Conservation (phyloP, 2,797 vertebrate species). For the Lagocephalus sceleratus region DNA sequence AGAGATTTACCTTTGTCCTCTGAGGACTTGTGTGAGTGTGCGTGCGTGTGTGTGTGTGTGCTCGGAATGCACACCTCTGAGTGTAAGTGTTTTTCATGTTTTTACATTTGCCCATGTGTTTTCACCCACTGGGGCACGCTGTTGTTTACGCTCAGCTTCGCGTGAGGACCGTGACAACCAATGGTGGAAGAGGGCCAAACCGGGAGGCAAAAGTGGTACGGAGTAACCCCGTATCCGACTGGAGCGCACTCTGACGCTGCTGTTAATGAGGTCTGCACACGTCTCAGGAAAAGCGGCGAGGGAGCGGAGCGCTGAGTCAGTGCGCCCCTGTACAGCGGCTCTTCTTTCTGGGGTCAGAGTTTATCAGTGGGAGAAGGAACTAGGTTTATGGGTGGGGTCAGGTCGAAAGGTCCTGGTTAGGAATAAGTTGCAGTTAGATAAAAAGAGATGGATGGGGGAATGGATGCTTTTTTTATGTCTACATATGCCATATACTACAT, state of each 20-base stretch:
- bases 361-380: slow-evolving; percentile 2
- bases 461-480: too few relatives aligned
- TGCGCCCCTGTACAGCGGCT: slow-evolving; percentile 44
- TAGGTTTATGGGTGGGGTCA: too few relatives aligned
- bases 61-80: slow-evolving; percentile 23
- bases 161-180: slow-evolving; percentile 41
- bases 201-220: slow-evolving; percentile 30
- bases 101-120: slow-evolving; percentile 53
- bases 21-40: slow-evolving; percentile 43
- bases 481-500: too few relatives aligned
- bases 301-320: slow-evolving; percentile 45
- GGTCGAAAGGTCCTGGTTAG: too few relatives aligned
- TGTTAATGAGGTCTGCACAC: slow-evolving; percentile 55
- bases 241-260: slow-evolving; percentile 34
- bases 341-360: slow-evolving; percentile 16
- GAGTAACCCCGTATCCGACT: slow-evolving; percentile 40
- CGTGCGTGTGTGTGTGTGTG: slow-evolving; percentile 49
- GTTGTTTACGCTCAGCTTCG: slow-evolving; percentile 55
- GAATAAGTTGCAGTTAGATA: too few relatives aligned
- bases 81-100: slow-evolving; percentile 41
- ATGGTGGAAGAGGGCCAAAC: slow-evolving; percentile 22
- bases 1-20: slow-evolving; percentile 58
- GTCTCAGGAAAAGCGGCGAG: slow-evolving; percentile 57
- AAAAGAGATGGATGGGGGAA: too few relatives aligned
- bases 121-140: slow-evolving; percentile 38